Conservation (phyloP, 2,797 vertebrate genomes). For the Myotis myotis region DNA sequence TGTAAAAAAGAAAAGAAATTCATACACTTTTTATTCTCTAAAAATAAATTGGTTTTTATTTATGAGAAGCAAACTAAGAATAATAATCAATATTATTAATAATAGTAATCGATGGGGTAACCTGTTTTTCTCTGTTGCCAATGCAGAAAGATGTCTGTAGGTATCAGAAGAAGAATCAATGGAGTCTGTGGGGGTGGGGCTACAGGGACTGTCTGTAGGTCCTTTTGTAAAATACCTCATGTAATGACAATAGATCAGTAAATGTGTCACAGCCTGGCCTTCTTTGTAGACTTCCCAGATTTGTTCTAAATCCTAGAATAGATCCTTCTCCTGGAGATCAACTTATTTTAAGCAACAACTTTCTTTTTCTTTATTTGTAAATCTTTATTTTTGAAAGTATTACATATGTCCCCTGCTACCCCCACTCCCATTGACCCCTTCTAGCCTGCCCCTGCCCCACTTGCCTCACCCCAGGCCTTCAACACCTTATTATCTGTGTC, state of each 20-base stretch:
- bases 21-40: background rate
- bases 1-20: background rate
- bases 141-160: background rate
- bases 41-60: slow-evolving; percentile 8
- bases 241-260: background rate
- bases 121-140: background rate
- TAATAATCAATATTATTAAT: background rate
- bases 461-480: too few relatives aligned
- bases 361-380: too few relatives aligned
- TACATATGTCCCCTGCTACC: too few relatives aligned
- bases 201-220: background rate
- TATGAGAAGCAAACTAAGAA: background rate
- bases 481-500: too few relatives aligned
- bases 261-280: background rate
- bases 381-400: too few relatives aligned
- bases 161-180: background rate
- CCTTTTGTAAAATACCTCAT: background rate
- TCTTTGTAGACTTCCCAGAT: background rate
- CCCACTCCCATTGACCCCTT: too few relatives aligned
- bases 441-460: too few relatives aligned
- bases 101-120: background rate
- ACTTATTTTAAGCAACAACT: background rate
- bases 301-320: background rate
- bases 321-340: background rate
- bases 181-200: background rate